Conservation (phyloP, 2,113 vertebrate genomes). For the Psettodes erumei region DNA sequence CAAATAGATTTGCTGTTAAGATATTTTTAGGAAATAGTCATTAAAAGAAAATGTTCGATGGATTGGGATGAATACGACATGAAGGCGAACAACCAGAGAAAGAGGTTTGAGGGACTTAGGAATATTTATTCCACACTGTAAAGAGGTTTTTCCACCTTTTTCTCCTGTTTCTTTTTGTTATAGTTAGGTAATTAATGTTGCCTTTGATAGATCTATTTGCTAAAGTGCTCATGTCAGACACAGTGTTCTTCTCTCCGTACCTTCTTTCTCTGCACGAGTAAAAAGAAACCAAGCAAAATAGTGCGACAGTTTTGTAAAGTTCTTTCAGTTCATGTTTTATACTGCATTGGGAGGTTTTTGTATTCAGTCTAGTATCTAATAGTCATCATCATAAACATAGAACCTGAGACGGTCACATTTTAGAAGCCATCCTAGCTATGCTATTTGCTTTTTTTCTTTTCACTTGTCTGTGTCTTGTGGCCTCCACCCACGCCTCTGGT, state of each 20-base stretch:
- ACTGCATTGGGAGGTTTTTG: slow-evolving; percentile 55
- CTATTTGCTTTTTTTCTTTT: slow-evolving; percentile 47
- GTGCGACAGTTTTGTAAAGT: slow-evolving; percentile 52
- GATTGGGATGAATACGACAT: slow-evolving; percentile 8
- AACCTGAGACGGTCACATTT: background rate
- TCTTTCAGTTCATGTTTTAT: slow-evolving; percentile 51
- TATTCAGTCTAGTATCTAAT: slow-evolving; percentile 35
- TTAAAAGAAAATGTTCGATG: slow-evolving; percentile 7
- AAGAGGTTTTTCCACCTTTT: background rate
- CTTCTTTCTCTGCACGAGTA: slow-evolving; percentile 25
- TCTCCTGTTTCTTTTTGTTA: slow-evolving; percentile 22
- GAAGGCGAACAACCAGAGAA: background rate
- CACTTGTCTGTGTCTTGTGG: slow-evolving; percentile 38
- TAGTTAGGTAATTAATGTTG: slow-evolving; percentile 13
- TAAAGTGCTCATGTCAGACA: background rate
- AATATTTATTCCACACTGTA: slow-evolving; percentile 31
- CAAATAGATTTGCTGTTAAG: slow-evolving; percentile 32
- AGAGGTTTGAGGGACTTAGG: slow-evolving; percentile 13
- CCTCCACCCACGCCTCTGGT: slow-evolving; percentile 7
- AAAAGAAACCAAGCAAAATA: slow-evolving; percentile 46
- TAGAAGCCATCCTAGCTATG: slow-evolving; percentile 25
- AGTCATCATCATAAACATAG: background rate
- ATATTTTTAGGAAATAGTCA: slow-evolving; percentile 52
- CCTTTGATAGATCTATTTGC: slow-evolving; percentile 16
- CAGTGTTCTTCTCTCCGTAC: background rate